Base-by-base conservation (phyloP, 2,888 invertebrate genomes). In the Drosophila peninsularis region DNA sequence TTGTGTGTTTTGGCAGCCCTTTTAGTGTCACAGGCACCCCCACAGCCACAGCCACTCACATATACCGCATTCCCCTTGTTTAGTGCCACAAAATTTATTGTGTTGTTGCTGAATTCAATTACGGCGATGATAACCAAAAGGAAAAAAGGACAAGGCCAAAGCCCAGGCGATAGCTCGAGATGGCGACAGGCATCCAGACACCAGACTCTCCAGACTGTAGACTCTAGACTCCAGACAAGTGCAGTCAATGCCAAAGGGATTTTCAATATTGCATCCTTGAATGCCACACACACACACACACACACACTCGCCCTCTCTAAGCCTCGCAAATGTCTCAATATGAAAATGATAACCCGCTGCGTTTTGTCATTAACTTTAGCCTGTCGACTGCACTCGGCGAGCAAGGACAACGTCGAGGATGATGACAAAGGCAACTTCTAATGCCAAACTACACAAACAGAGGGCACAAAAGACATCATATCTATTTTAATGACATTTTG, bases 71-170 rank as follows among this genome's bases (percentile, higher is more conserved):
- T n/a, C 4, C 41, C 17, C 32, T 30, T 52, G 73, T 70, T 76
- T 76, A 73, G 70, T 73, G 78, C 72, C 78, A 70, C 56, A 71
- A 86, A 86, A 86, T 88, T 86, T 86, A 86, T 86, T 86, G 88
- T 86, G 86, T 88, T 86, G 86, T 78, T 83, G 82, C 84, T 75
- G 75, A 82, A 86, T 88, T 87, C 86, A 87, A 88, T 87, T 86
- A 88, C 84, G 71, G 80, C 71, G 71, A 75, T 76, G 86, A 81
- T 81, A 76, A 75, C 62, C 54, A 13, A 32, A n/a, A 11, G 27
- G 52, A 36, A 36, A 62, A 61, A 57, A n/a, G 64, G 53, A 62
- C 66, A 65, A 61, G 66, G 62, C 62, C 76, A 75, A 66, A 55
- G 55, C 55, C 75, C 65, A 70, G 39, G 54, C 41, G 27, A 39